Percentiles rank a stretch among this genome's conserved stretches.
phyloP scores from a whole-genome alignment of 2,888 invertebrate genomes.

The Zhuqinia jingwanae region DNA sequence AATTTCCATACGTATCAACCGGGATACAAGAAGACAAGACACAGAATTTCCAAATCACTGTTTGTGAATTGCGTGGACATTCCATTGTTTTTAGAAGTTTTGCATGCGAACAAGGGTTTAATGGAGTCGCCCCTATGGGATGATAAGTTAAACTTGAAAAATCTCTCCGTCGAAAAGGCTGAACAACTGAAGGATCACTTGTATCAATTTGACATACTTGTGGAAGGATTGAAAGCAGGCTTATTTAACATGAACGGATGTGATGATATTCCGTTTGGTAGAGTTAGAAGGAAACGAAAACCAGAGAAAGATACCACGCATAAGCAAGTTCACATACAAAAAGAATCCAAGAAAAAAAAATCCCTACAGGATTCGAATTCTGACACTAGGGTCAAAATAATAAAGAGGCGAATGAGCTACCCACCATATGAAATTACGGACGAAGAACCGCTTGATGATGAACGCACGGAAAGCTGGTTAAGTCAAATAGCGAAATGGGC shows the following conservation, averaged over 20 bases:
- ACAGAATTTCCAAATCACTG: constrained; percentile 42
- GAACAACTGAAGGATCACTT: constrained; percentile 39
- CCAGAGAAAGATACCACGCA: background rate
- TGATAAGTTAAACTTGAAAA: background rate
- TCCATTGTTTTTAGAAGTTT: constrained; percentile 15
- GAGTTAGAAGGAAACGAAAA: constrained; percentile 18
- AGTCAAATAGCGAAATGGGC: background rate
- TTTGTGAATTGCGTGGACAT: constrained; percentile 54
- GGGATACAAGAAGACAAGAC: constrained; percentile 36
- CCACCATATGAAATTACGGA: constrained; percentile 29
- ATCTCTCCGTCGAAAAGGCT: background rate
- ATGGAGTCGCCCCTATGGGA: constrained; percentile 28
- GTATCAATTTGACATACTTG: constrained; percentile 47
- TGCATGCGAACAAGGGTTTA: constrained; percentile 17
- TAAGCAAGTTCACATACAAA: too few species aligned
- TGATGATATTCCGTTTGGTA: constrained; percentile 10
- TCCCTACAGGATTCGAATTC: background rate
- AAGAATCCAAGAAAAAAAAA: background rate
- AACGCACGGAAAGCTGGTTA: background rate
- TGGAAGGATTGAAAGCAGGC: constrained; percentile 47
- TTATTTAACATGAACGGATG: constrained; percentile 32
- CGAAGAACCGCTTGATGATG: too few species aligned
- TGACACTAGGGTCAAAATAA: background rate
- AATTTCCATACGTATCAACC: background rate
- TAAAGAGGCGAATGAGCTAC: background rate